phyloP scores from a whole-genome alignment of 2,888 invertebrate species.

The Ormyrus labotus region DNA sequence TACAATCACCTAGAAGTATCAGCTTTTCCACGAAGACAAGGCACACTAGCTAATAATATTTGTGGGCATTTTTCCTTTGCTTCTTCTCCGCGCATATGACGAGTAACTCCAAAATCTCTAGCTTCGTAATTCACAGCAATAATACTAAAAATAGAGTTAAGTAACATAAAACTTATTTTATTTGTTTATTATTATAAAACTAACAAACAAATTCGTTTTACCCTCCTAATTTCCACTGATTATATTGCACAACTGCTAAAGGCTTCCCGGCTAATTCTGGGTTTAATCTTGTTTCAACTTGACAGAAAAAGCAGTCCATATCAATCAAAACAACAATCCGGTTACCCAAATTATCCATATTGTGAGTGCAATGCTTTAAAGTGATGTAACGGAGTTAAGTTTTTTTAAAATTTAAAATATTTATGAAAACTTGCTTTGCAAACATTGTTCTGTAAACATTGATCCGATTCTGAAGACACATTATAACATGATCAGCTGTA shows the following conservation, averaged over 20 bases:
- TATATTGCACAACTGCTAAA: slow-evolving; percentile 97
- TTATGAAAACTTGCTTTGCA: not conserved
- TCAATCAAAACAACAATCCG: slow-evolving; percentile 92
- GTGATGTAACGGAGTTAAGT: not conserved
- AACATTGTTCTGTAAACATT: not conserved
- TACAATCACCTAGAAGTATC: slow-evolving; percentile 88
- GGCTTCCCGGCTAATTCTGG: slow-evolving; percentile 91
- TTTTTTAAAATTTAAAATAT: not conserved
- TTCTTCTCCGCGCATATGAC: slow-evolving; percentile 94
- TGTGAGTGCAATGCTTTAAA: not conserved
- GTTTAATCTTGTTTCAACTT: slow-evolving; percentile 95
- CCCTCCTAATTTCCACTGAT: slow-evolving; percentile 95
- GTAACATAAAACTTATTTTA: too few species aligned
- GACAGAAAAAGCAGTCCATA: slow-evolving; percentile 99
- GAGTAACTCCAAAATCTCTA: slow-evolving; percentile 90
- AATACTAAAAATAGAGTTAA: slow-evolving; percentile 79
- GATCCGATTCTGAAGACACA: too few species aligned
- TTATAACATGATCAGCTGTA: not conserved
- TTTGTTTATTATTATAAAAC: not conserved
- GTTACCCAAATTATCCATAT: slow-evolving; percentile 77
- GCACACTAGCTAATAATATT: slow-evolving; percentile 89
- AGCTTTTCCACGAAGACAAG: slow-evolving; percentile 92
- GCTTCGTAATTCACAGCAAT: slow-evolving; percentile 99
- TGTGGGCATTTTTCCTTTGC: slow-evolving; percentile 93
- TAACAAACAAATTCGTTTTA: slow-evolving; percentile 74